Base-by-base conservation (phyloP, 2,888 invertebrate species). In the Deilephila elpenor region DNA sequence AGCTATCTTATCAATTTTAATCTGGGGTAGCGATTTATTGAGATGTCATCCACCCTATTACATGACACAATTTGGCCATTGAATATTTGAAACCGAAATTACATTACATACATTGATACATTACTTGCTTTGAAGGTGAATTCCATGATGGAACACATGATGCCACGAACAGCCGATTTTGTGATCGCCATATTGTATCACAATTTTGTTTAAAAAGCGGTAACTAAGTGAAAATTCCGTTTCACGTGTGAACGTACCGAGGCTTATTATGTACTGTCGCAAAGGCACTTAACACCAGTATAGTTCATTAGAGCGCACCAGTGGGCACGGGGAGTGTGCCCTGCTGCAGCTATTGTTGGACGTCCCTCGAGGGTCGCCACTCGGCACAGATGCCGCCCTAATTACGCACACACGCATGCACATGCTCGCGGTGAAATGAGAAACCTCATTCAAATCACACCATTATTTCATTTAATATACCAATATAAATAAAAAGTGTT, bases 51-150 rank as follows among this genome's bases (percentile, higher is more conserved):
- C n/a, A n/a, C n/a, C 56, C 56, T 56, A 56, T 56, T 56, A 56
- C n/a, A 56, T 56, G 1, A 56, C 53, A 53, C 0, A 5, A 0
- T n/a, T n/a, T 5, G 6, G 5, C 0, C 17, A 56, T 5, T 56
- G 19, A 19, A 19, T n/a, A 56, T 56, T n/a, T 19, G 6, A 56
- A 5, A 56, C 19, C 19, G 53, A 19, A 56, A 56, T n/a, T n/a
- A n/a, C n/a, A n/a, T n/a, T n/a, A n/a, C n/a, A 44, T 44, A 44
- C 14, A 53, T 8, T n/a, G 72, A 60, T 74, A 73, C 78, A 93
- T 94, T 93, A 94, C 94, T 94, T 92, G 94, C 94, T 94, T 91
- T 94, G 82, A 94, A 94, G 76, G 94, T 94, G 81, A 94, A 91
- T 86, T 94, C 94, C 93, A 94, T 93, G 78, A 94, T 89, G 75